Percentiles rank a stretch among this genome's conserved stretches.
phyloP scores from a whole-genome alignment of 2,113 vertebrate genomes.

The Mola mola region DNA sequence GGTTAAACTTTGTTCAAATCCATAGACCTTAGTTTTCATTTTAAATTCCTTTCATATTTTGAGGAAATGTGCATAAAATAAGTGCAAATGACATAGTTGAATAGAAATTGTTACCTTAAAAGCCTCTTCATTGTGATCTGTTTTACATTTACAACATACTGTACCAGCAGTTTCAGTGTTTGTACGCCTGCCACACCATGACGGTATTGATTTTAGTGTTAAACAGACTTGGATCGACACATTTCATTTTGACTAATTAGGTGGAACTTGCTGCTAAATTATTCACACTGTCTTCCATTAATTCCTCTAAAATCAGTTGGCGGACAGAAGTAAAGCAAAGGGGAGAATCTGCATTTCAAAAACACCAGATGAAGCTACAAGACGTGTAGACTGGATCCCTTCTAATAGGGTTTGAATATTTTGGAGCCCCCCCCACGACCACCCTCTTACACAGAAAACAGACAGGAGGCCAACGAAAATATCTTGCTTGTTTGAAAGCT shows the following conservation, averaged over 20 bases:
- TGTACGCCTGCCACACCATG: neutral
- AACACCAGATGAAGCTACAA: slow-evolving; percentile 71
- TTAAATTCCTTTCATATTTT: no score
- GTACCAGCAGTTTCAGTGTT: slow-evolving; percentile 7
- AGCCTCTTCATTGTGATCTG: no score
- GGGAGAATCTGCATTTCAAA: slow-evolving; percentile 76
- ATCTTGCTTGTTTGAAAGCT: slow-evolving; percentile 72
- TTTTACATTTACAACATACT: no score
- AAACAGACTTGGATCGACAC: slow-evolving; percentile 64
- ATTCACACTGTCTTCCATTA: slow-evolving; percentile 61
- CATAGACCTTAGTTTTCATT: no score
- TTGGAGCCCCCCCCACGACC: slow-evolving; percentile 34
- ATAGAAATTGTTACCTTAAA: no score
- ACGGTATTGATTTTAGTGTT: slow-evolving; percentile 15
- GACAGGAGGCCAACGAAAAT: slow-evolving; percentile 65
- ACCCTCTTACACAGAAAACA: slow-evolving; percentile 46
- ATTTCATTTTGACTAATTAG: slow-evolving; percentile 72
- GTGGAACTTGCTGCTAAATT: slow-evolving; percentile 64
- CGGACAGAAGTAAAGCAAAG: slow-evolving; percentile 67
- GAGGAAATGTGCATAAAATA: no score
- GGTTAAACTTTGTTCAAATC: no score
- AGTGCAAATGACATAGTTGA: no score
- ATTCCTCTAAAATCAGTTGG: slow-evolving; percentile 69
- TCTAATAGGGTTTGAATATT: slow-evolving; percentile 77
- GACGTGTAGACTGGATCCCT: slow-evolving; percentile 64